Percentiles rank a stretch among this genome's conserved stretches.
Conservation (phyloP, 2,797 vertebrate species). For the Pseudochirops cupreus region DNA sequence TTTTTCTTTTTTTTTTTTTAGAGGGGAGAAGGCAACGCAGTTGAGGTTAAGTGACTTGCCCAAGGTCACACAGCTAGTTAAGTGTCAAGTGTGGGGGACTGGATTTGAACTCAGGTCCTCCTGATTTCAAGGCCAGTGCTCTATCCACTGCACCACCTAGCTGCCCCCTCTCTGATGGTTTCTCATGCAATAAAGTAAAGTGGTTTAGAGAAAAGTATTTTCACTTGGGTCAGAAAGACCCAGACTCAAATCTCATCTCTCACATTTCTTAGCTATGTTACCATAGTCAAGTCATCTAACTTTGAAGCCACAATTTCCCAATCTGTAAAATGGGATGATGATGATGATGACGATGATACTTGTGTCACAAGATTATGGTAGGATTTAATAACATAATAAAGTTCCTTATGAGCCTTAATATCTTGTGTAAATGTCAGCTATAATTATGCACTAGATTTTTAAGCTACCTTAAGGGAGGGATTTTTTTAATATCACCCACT, state of each 20-base stretch:
- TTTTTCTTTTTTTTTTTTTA: too few relatives aligned
- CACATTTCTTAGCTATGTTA: neutral
- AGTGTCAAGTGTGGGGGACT: too few relatives aligned
- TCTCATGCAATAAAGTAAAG: neutral
- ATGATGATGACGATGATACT: neutral
- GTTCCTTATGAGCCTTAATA: neutral
- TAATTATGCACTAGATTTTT: neutral
- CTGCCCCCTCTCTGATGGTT: neutral
- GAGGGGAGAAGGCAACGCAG: too few relatives aligned
- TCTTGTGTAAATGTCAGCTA: neutral
- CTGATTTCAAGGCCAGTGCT: too few relatives aligned
- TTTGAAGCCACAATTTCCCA: neutral
- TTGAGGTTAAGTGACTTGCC: too few relatives aligned
- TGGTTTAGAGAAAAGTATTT: neutral
- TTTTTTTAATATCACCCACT: neutral
- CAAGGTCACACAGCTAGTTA: too few relatives aligned
- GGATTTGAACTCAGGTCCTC: too few relatives aligned
- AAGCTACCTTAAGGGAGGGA: neutral
- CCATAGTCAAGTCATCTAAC: neutral
- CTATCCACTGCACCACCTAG: too few relatives aligned
- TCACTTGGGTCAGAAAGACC: neutral
- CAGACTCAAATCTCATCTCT: neutral
- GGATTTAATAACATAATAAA: neutral
- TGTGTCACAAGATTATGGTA: neutral
- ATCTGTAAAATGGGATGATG: neutral